Evolutionary conservation across 2,113 vertebrate species (phyloP), one percentile per base, ranked within the genome.

Genomic region (Platycercus adscitus): DNA sequence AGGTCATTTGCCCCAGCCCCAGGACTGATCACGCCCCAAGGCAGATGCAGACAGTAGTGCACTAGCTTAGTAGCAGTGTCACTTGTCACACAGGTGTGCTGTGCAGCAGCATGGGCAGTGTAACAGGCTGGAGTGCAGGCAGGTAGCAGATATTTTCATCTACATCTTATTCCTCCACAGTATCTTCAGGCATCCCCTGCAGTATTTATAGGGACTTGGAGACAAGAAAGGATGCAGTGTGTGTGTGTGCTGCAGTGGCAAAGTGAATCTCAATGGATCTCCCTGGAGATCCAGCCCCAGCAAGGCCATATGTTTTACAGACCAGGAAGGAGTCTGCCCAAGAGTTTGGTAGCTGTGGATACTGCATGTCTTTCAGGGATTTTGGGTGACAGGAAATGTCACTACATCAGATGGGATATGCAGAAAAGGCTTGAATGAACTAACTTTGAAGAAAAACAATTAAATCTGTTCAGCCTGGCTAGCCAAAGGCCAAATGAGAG

Each of bases 261-360:
- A 11, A 69, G 29, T 17, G 61, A 47, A 21, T 17, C 58, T 65
- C 1, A 0, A 1, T 1, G 3, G 53, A 37, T 44, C 37, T 77
- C 37, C 33, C 37, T 47, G 52, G n/a, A 46, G 37, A 80, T 6
- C 17, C 41, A 83, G 29, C 17, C 28, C 47, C 73, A 53, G 31
- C 13, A 75, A 35, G 24, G 2, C 24, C 9, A 1, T 17, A 3
- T 2, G 2, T 65, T 91, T 91, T 56, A 81, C 41, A 56, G 24
- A 58, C 11, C 2, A 21, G 61, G 19, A 9, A 64, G 1, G 1
- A 68, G 14, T 31, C 39, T 86, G 52, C 31, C 35, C 2, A 0
- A 35, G 58, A 28, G 12, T 80, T 88, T 90, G n/a, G 50, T 47
- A 52, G 31, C 24, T 66, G 69, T 52, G 56, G 37, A 25, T 77